Conservation (phyloP, 1,140 invertebrate genomes). For the Dolichoris vasculosae region DNA sequence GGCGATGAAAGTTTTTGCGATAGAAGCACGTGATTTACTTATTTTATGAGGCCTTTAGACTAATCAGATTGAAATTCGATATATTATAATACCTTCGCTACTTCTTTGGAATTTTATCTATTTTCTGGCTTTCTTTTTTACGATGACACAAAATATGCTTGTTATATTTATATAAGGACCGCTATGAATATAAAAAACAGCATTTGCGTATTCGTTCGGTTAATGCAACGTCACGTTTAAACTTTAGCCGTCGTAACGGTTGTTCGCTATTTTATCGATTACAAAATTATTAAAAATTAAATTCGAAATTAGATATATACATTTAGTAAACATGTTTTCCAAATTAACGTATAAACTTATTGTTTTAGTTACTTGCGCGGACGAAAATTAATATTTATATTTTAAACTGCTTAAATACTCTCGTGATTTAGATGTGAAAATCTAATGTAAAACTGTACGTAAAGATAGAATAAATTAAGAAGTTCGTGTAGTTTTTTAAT, state of each 20-base stretch:
- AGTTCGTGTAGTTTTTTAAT: too few species aligned
- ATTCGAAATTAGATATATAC: too few species aligned
- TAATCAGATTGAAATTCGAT: slow-evolving; percentile 30
- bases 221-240: neutral
- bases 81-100: neutral
- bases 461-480: too few species aligned
- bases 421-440: too few species aligned
- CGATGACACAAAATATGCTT: slow-evolving; percentile 23
- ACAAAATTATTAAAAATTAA: too few species aligned
- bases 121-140: neutral
- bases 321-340: too few species aligned
- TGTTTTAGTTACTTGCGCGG: too few species aligned
- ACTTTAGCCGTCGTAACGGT: neutral
- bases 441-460: too few species aligned
- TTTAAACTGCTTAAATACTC: too few species aligned
- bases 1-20: slow-evolving; percentile 24
- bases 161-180: neutral
- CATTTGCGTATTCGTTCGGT: slow-evolving; percentile 1
- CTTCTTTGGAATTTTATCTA: neutral
- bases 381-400: too few species aligned
- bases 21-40: slow-evolving; percentile 32
- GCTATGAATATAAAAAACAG: neutral
- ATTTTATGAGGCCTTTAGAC: slow-evolving; percentile 1
- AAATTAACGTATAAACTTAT: too few species aligned
- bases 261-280: too few species aligned